Base-by-base conservation (phyloP, 2,797 vertebrate genomes). In the Leontopithecus rosalia region DNA sequence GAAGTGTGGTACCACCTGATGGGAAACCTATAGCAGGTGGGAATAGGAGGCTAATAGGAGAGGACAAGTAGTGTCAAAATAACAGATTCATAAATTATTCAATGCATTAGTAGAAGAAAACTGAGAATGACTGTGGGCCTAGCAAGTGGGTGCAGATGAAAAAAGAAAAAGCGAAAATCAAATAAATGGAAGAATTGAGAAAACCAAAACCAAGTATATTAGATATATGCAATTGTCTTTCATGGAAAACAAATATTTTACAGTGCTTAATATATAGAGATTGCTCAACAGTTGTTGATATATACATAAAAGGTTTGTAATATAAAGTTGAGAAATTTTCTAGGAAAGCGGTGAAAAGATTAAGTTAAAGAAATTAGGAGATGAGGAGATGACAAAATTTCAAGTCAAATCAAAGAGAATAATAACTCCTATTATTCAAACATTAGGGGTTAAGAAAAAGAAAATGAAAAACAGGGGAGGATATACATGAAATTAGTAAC, bases 301-400 rank as follows among this genome's bases (percentile, higher is more conserved):
- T 50, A 77, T 61, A 58, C 67, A 70, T 90, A 73, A 90, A 73
- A 95, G 20, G 13, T 77, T 76, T 84, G 15, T 22, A 79, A 85
- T 28, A 36, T 89, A 91, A 76, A 81, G 58, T 33, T 76, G n/a
- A 58, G 17, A 20, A 90, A 85, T 77, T 91, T 36, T 88, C 80
- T 76, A 55, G 26, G 33, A 72, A 95, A 84, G 50, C 67, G 36
- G 13, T 28, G 82, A 87, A 95, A 90, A 79, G 14, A 64, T 19
- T 91, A 72, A 96, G 30, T 61, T 26, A 83, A 72, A n/a, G 28
- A 93, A 93, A 70, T 92, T 89, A 61, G 52, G 20, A 87, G n/a
- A n/a, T 84, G 36, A 90, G 46, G n/a, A 72, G 12, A 48, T 52
- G 76, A 91, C 17, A 88, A 94, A 52, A 81, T 77, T 88, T 70